Conservation (phyloP, 2,888 invertebrate species). For the Gastracanthus pulcherrimus region DNA sequence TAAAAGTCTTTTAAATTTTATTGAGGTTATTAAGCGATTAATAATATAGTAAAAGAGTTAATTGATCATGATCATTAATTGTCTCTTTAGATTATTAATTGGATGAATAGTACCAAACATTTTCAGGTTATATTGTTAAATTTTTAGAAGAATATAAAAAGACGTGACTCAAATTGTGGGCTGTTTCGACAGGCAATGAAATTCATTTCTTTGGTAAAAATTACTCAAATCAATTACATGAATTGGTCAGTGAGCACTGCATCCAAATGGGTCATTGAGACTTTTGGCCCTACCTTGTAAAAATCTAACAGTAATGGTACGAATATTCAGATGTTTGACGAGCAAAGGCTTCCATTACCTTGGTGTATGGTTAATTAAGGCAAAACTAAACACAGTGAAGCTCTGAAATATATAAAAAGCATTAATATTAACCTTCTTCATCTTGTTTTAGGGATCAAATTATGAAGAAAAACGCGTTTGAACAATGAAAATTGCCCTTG, state of each 20-base stretch:
- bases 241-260: constrained; percentile 84
- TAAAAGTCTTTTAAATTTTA: too few species aligned
- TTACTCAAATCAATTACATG: constrained; percentile 84
- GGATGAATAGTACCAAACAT: constrained; percentile 84
- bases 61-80: too few species aligned
- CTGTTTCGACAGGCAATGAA: constrained; percentile 92
- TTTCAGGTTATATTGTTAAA: constrained; percentile 89
- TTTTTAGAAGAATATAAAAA: constrained; percentile 88
- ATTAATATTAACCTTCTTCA: constrained; percentile 89
- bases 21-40: too few species aligned
- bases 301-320: constrained; percentile 80
- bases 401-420: constrained; percentile 84
- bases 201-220: constrained; percentile 81
- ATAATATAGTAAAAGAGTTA: too few species aligned
- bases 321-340: constrained; percentile 88
- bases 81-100: constrained; percentile 71
- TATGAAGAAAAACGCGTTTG: too few species aligned
- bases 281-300: constrained; percentile 87
- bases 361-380: constrained; percentile 81
- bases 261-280: constrained; percentile 84
- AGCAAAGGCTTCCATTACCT: constrained; percentile 84
- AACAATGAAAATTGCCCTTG: too few species aligned
- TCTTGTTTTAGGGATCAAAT: too few species aligned
- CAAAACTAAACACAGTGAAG: constrained; percentile 71
- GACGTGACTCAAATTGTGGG: constrained; percentile 86